These are phyloP conservation scores for Phylloscopus trochilus DNA, from an alignment of 2,113 vertebrate genomes.

Conservation along the genomic window DNA sequence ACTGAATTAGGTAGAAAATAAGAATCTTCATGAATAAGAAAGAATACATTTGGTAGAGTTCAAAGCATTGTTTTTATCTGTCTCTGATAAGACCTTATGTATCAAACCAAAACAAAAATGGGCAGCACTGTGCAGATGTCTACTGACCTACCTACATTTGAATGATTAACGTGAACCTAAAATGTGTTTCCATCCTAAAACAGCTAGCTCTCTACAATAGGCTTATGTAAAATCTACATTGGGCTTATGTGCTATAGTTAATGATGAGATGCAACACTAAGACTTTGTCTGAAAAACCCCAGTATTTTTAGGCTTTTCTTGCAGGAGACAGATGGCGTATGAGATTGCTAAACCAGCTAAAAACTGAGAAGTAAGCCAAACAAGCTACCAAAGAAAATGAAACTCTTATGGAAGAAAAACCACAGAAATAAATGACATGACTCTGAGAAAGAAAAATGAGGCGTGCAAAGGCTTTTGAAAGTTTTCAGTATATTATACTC, in stretches of 20 bases:
- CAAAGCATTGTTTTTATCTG: not conserved
- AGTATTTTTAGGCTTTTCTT: not conserved
- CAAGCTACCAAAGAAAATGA: not conserved
- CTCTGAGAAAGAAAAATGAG: not conserved
- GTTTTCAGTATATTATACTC: not conserved
- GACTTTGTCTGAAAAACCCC: not conserved
- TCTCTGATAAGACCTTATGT: not conserved
- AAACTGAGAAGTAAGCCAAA: not conserved
- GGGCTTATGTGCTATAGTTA: not conserved
- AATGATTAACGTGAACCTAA: not conserved
- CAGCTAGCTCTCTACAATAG: not conserved
- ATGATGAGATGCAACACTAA: not conserved
- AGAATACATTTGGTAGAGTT: not conserved
- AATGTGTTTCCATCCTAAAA: not conserved
- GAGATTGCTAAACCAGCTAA: not conserved
- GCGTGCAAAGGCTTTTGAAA: not conserved
- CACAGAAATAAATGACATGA: not conserved
- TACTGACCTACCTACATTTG: not conserved
- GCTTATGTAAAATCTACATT: not conserved
- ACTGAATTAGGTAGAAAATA: not conserved
- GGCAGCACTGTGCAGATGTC: not conserved
- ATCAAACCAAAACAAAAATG: not conserved
- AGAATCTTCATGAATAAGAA: not conserved
- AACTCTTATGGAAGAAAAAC: not conserved
- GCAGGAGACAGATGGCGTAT: not conserved